Base-by-base conservation (phyloP, 2,797 vertebrate genomes). In the Hirundo rustica region DNA sequence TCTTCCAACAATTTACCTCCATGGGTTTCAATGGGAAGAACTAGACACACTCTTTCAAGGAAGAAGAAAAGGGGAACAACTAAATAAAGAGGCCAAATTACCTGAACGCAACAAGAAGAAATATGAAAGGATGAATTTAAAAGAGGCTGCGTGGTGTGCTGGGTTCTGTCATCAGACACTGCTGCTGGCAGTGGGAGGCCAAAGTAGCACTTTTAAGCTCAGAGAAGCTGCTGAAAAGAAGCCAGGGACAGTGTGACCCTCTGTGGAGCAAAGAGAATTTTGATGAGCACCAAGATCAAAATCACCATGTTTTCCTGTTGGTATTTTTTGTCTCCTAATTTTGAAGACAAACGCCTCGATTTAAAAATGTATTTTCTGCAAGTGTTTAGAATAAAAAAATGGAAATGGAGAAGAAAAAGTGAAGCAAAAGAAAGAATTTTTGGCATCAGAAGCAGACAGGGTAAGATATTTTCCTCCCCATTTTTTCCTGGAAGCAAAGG, bases 11-110 rank as follows among this genome's bases (percentile, higher is more conserved):
- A 60, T 81, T 94, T 68, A 42, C 34, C 82, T 78, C 73, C 83
- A 19, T 0, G 8, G 26, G 6, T 82, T 90, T 86, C 77, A 95
- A 12, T 40, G 21, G 66, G 40, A 78, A 95, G 64, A 12, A 10
- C 66, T 75, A 76, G 82, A 76, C 8, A 25, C 27, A 45, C 55
- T 62, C 58, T 89, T 96, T 84, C 79, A 84, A 84, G 76, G 58
- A 73, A 64, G 67, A 84, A 70, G 71, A 62, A 58, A 77, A 92
- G 80, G 36, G 58, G 36, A 66, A 76, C 29, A 50, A 60, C 70
- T 27, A 78, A 89, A 83, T 81, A 97, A 88, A 96, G 90, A 66
- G 79, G 40, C 27, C 53, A 91, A 81, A 88, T 90, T 86, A 67
- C 55, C 58, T 70, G 66, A 89, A 85, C 0, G 0, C 47, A 55